Evolutionary conservation across 2,888 invertebrate species (phyloP).

Genomic region (Brachycybe producta): DNA sequence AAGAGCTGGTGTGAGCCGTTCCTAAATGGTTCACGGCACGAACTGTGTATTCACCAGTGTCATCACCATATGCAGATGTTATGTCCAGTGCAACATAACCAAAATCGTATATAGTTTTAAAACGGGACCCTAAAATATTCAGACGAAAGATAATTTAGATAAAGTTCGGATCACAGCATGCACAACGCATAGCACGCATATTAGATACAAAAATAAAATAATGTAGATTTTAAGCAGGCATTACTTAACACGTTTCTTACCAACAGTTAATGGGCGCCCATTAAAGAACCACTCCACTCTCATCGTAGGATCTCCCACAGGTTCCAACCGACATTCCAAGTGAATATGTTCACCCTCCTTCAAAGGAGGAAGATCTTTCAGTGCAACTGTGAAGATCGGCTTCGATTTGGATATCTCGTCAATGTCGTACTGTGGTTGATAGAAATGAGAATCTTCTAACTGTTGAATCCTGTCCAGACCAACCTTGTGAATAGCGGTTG

Average conservation of each 20-base stretch:
- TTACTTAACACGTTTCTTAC: too few species aligned
- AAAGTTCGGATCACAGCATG: too few species aligned
- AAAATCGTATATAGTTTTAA: constrained; percentile 90
- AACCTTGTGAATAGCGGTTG: constrained; percentile 76
- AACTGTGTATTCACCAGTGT: constrained; percentile 89
- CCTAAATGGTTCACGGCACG: constrained; percentile 88
- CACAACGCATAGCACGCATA: too few species aligned
- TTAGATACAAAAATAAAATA: too few species aligned
- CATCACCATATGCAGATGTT: constrained; percentile 79
- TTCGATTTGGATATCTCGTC: constrained; percentile 88
- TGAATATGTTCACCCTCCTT: constrained; percentile 82
- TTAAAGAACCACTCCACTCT: constrained; percentile 93
- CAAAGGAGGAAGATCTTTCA: constrained; percentile 71
- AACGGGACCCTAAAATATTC: constrained; percentile 56
- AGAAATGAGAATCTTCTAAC: constrained; percentile 69
- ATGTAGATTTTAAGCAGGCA: too few species aligned
- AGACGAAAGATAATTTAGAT: neutral
- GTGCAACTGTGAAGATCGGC: constrained; percentile 81
- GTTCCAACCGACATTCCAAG: constrained; percentile 79
- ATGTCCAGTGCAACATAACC: constrained; percentile 95
- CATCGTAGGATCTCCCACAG: constrained; percentile 93
- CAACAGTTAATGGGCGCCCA: constrained; percentile 59
- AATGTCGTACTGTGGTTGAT: constrained; percentile 75
- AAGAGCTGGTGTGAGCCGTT: constrained; percentile 78
- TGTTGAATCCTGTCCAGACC: constrained; percentile 74